Conservation (phyloP, 2,888 invertebrate species). For the Drosophila bunnanda region DNA sequence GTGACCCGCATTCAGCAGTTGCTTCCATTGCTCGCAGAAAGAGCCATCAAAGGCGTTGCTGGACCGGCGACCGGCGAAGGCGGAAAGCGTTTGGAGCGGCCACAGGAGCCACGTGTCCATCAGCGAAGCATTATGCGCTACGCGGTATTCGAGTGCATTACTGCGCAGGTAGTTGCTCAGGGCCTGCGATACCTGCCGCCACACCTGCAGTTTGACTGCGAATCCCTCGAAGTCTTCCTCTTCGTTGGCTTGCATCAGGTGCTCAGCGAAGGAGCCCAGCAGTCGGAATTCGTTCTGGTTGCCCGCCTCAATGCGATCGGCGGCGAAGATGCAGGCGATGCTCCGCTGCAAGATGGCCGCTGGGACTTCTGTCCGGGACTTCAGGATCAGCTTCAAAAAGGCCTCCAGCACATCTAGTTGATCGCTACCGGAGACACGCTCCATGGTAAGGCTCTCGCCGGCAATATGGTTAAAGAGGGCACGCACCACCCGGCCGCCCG, state of each 20-base stretch:
- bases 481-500: slow-evolving; percentile 60
- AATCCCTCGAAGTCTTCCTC: slow-evolving; percentile 76
- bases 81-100: slow-evolving; percentile 74
- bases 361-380: slow-evolving; percentile 64
- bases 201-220: slow-evolving; percentile 73
- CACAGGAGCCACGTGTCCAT: slow-evolving; percentile 82
- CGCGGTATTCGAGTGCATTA: slow-evolving; percentile 68
- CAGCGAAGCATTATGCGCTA: slow-evolving; percentile 62
- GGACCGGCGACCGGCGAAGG: slow-evolving; percentile 66
- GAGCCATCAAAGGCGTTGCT: slow-evolving; percentile 61
- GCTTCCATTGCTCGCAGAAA: slow-evolving; percentile 78
- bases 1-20: slow-evolving; percentile 70
- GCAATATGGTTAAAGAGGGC: slow-evolving; percentile 70
- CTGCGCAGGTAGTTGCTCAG: slow-evolving; percentile 67
- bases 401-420: slow-evolving; percentile 58
- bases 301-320: slow-evolving; percentile 52
- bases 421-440: slow-evolving; percentile 41
- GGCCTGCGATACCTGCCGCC: slow-evolving; percentile 75
- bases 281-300: slow-evolving; percentile 62
- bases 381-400: slow-evolving; percentile 64
- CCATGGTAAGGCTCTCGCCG: slow-evolving; percentile 43
- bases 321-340: slow-evolving; percentile 61
- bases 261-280: slow-evolving; percentile 61
- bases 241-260: slow-evolving; percentile 66
- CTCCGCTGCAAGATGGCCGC: slow-evolving; percentile 71